Percentiles rank a stretch among this genome's conserved stretches.
Conservation (phyloP, 2,797 vertebrate species). For the Rachycentron canadum region DNA sequence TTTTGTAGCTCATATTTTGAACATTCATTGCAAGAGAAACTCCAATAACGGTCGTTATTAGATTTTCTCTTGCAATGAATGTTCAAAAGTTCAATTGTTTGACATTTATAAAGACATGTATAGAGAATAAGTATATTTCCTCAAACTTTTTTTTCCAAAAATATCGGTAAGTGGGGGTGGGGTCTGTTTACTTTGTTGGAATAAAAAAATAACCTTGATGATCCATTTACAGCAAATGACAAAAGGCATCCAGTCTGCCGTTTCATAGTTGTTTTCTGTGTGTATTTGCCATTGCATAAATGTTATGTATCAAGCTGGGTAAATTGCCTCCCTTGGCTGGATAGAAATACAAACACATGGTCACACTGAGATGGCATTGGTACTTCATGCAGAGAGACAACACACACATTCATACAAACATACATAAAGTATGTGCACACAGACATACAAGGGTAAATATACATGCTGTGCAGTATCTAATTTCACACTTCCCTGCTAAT, state of each 20-base stretch:
- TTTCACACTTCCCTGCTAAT: conserved; percentile 58
- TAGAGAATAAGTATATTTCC: background rate
- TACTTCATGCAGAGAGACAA: conserved; percentile 42
- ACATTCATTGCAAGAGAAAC: too few relatives aligned
- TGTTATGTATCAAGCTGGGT: conserved; percentile 39
- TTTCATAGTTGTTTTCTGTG: conserved; percentile 32
- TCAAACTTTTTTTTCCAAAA: background rate
- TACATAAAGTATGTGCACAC: conserved; percentile 25
- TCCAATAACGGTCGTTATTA: conserved; percentile 4
- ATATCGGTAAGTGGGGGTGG: background rate
- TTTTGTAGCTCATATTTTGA: background rate
- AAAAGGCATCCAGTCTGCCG: conserved; percentile 21
- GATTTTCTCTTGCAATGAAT: conserved; percentile 14
- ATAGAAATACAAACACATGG: conserved; percentile 54
- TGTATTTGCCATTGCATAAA: conserved; percentile 44
- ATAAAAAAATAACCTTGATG: conserved; percentile 12
- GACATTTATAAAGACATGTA: background rate
- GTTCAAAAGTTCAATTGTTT: background rate
- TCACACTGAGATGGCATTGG: conserved; percentile 50
- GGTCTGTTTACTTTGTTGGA: conserved; percentile 38
- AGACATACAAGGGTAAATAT: conserved; percentile 41
- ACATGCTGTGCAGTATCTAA: conserved; percentile 49
- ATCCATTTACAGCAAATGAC: conserved; percentile 39
- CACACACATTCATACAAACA: conserved; percentile 24
- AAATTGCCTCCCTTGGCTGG: conserved; percentile 55